Conservation (phyloP, 2,113 vertebrate species). For the Thymallus thymallus region DNA sequence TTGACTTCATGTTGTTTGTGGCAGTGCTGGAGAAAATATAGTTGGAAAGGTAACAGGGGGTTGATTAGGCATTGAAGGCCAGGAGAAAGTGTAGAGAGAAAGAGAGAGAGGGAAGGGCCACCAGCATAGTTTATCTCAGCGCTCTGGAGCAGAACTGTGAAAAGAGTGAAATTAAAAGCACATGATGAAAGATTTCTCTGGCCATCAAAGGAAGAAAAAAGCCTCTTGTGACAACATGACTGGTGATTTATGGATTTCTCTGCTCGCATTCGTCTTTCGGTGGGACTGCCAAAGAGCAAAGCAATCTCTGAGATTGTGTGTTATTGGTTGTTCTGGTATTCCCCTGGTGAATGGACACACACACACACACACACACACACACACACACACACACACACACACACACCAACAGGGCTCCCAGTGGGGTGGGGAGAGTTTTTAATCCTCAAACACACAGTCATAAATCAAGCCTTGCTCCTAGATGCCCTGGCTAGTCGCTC, state of each 20-base stretch:
- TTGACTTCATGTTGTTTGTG: conserved; percentile 19
- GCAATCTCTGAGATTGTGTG: conserved; percentile 64
- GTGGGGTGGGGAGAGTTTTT: conserved; percentile 62
- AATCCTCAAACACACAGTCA: conserved; percentile 70
- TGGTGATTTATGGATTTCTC: conserved; percentile 73
- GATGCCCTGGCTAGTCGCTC: conserved; percentile 40
- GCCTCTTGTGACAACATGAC: conserved; percentile 61
- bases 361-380: no score
- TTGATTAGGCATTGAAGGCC: conserved; percentile 15
- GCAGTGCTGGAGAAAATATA: conserved; percentile 14
- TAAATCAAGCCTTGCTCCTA: conserved; percentile 61
- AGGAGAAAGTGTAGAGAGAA: conserved; percentile 20
- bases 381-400: no score
- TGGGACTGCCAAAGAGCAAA: conserved; percentile 58
- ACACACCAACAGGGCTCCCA: conserved; percentile 46
- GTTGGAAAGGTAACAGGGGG: neutral
- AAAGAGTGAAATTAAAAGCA: conserved; percentile 62
- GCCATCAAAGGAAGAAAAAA: conserved; percentile 57
- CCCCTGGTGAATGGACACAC: conserved; percentile 52
- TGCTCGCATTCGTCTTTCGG: conserved; percentile 43
- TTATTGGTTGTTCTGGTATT: conserved; percentile 54
- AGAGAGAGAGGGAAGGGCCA: conserved; percentile 27
- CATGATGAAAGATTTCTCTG: conserved; percentile 69
- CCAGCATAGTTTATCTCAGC: conserved; percentile 24
- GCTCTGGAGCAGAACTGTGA: conserved; percentile 44